Base-by-base conservation (phyloP, 2,797 vertebrate species). In the Rhincodon typus region DNA sequence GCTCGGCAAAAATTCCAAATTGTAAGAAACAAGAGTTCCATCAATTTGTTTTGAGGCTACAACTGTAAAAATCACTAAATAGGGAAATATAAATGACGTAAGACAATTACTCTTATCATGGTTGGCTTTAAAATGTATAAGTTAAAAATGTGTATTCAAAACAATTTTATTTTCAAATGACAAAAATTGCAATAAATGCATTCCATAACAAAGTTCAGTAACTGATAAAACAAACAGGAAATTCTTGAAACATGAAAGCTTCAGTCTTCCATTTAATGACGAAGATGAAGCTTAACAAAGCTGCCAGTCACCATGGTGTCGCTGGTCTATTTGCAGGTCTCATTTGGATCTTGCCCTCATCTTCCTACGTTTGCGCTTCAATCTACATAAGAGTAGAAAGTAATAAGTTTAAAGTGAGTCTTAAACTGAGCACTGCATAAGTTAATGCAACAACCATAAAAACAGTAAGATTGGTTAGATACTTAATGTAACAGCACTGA, bases 291-390 rank as follows among this genome's bases (percentile, higher is more conserved):
- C 23, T 12, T 93, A 42, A 93, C 25, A 38, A 66, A 69, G 66
- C 34, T 12, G 17, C n/a, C 66, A 69, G 66, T 42, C 66, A 42
- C 21, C 38, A 66, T 21, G 66, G 90, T 27, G 7, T 42, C 3
- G n/a, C 13, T 2, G 15, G 15, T 66, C n/a, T 12, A 69, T 5
- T 23, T 23, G 23, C 4, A 5, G 62, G 12, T 0, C 21, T 93
- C n/a, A 93, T 62, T 93, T 93, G 67, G 90, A 93, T 34, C 90
- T 93, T 21, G 90, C 90, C n/a, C 90, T 93, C 90, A 93, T 93
- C 90, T 93, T 93, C 90, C 90, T 93, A 13, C 90, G n/a, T 66
- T 93, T 93, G 66, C 66, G 90, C 21, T 93, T 93, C n/a, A 93
- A 67, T 50, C 90, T 93, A 69, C 42, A 69, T 21, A 69, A n/a